Evolutionary conservation across 2,113 vertebrate species (phyloP).

Genomic region (Laticauda laticaudata): DNA sequence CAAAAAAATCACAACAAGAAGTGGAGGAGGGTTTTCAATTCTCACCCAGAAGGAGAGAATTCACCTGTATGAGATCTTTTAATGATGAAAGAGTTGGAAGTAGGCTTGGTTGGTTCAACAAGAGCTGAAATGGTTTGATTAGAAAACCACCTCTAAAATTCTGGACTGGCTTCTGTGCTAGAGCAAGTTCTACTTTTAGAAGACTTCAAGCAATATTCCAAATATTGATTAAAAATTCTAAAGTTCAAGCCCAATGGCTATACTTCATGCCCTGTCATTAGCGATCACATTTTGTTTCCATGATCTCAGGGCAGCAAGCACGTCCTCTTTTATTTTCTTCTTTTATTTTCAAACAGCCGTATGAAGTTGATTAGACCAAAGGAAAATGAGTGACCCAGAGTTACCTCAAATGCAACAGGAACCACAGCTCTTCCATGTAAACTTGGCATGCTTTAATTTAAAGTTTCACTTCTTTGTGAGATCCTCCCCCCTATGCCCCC

Average conservation of each 20-base stretch:
- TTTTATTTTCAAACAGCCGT: not conserved
- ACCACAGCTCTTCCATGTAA: not conserved
- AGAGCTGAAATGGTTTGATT: not conserved
- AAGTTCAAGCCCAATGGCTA: not conserved
- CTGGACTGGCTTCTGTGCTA: not conserved
- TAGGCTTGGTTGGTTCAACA: not conserved
- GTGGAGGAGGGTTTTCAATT: not conserved
- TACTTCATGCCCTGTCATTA: not conserved
- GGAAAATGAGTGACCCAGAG: not conserved
- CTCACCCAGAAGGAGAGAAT: not conserved
- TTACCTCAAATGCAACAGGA: not conserved
- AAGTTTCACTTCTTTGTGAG: not conserved
- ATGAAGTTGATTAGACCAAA: not conserved
- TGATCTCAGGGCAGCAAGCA: not conserved
- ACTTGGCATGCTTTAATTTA: not conserved
- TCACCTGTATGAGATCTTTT: not conserved
- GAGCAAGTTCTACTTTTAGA: not conserved
- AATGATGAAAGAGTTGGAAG: not conserved
- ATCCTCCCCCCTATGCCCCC: accelerated
- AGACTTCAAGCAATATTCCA: not conserved
- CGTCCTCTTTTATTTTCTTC: not conserved
- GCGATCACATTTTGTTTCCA: not conserved
- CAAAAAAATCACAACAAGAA: not conserved
- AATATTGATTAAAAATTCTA: not conserved
- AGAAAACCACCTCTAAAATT: not conserved